A percentile compares a stretch with the other conserved stretches of the same genome.
These are phyloP conservation scores for Aphodius sticticus DNA, from an alignment of 2,888 invertebrate species.

Conservation along the genomic window DNA sequence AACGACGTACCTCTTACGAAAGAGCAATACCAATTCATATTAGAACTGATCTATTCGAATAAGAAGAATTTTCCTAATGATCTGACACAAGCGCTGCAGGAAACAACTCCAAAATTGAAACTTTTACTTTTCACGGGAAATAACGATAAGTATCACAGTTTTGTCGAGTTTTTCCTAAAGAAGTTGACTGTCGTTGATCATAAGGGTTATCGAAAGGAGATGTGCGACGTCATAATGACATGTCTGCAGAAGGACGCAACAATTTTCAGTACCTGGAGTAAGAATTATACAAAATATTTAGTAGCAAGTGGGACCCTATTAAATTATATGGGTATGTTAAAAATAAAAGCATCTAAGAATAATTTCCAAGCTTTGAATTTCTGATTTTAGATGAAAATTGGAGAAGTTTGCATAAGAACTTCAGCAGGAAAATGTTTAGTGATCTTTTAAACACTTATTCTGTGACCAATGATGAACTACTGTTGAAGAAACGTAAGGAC, in stretches of 20 bases:
- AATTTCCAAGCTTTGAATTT: slow-evolving; percentile 18
- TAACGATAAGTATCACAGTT: slow-evolving; percentile 58
- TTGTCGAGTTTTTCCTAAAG: slow-evolving; percentile 71
- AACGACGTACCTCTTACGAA: slow-evolving; percentile 47
- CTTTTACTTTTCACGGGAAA: slow-evolving; percentile 52
- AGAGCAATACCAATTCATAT: slow-evolving; percentile 68
- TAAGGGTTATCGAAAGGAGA: slow-evolving; percentile 63
- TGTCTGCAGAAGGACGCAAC: slow-evolving; percentile 70
- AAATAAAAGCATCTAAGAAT: not conserved
- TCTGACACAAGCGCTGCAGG: slow-evolving; percentile 64
- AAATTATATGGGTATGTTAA: slow-evolving; percentile 62
- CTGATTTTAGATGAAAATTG: slow-evolving; percentile 58
- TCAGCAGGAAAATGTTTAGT: slow-evolving; percentile 59
- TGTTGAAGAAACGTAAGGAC: slow-evolving; percentile 59
- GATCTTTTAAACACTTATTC: slow-evolving; percentile 63
- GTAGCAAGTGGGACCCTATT: slow-evolving; percentile 73
- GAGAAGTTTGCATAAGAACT: slow-evolving; percentile 52
- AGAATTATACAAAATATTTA: slow-evolving; percentile 71
- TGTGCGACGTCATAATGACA: slow-evolving; percentile 67
- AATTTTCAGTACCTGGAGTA: slow-evolving; percentile 73
- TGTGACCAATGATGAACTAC: slow-evolving; percentile 58
- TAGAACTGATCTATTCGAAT: slow-evolving; percentile 68
- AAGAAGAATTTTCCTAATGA: slow-evolving; percentile 66
- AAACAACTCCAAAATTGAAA: slow-evolving; percentile 58
- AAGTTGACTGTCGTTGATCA: slow-evolving; percentile 67